Evolutionary conservation across 2,113 vertebrate genomes (phyloP), one percentile per base, ranked within the genome.

Genomic region (Dipodomys spectabilis): DNA sequence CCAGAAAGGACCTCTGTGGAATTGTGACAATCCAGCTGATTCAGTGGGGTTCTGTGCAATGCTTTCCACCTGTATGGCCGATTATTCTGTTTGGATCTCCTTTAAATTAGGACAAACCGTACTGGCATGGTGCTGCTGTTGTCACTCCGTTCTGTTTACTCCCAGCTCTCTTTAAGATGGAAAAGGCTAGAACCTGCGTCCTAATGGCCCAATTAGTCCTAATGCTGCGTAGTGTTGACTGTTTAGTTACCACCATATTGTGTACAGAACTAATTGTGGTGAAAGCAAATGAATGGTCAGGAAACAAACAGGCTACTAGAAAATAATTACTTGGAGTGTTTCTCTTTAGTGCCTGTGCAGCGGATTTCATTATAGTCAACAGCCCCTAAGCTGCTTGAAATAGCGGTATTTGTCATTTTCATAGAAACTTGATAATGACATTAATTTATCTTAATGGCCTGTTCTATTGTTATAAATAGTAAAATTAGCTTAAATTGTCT

Each of bases 391-490:
- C 99, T 99, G 99, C 99, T 99, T 97, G 98, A 99, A 99, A 99
- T 98, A 98, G 98, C 97, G 99, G 99, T 99, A 99, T 99, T 99
- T 99, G 99, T 99, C 99, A 99, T 99, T 99, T 99, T 99, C 99
- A 99, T 99, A 99, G 99, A 99, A 99, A 99, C 99, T 99, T 99
- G 99, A 99, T 99, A 99, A 99, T 99, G 99, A 99, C 99, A 99
- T 99, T 99, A 99, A 99, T 99, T 99, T 99, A 99, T 99, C 99
- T 99, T 99, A 99, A 99, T 99, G 99, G 99, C 98, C 98, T 98
- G 99, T 99, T 99, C 99, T 99, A 99, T 99, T 99, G 99, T 99
- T 99, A 99, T 99, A 99, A 99, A 99, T 99, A 99, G 99, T 99
- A 99, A 99, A 99, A 99, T 99, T 99, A 99, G 99, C 98, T 99